Percentiles rank a stretch among this genome's conserved stretches.
Conservation (phyloP, 2,888 invertebrate species). For the Helicoverpa assulta region DNA sequence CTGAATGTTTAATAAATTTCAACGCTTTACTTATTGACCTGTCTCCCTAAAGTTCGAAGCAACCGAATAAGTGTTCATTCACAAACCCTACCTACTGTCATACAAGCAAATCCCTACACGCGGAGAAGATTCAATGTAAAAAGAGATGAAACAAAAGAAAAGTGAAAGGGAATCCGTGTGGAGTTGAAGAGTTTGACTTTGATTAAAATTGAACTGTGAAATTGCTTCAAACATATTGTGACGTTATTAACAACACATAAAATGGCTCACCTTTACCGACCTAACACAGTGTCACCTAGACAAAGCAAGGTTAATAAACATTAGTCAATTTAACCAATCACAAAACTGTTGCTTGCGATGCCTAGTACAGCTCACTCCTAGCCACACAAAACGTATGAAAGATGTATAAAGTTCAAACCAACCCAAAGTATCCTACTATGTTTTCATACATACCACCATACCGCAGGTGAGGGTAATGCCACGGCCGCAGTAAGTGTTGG, state of each 20-base stretch:
- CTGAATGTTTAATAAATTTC: slow-evolving; percentile 91
- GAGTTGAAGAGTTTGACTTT: slow-evolving; percentile 89
- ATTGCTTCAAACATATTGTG: slow-evolving; percentile 77
- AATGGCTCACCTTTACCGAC: slow-evolving; percentile 90
- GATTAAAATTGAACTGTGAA: slow-evolving; percentile 74
- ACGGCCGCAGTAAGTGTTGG: slow-evolving; percentile 99
- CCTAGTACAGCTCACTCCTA: slow-evolving; percentile 70
- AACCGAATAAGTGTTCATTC: slow-evolving; percentile 65
- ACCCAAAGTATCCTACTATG: slow-evolving; percentile 81
- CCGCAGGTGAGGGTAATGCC: slow-evolving; percentile 99
- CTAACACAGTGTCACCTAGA: slow-evolving; percentile 74
- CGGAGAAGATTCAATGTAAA: slow-evolving; percentile 63
- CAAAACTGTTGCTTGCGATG: slow-evolving; percentile 71
- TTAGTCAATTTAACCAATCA: slow-evolving; percentile 18
- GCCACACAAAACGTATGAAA: slow-evolving; percentile 65
- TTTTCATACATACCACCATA: slow-evolving; percentile 97
- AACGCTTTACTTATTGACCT: slow-evolving; percentile 80
- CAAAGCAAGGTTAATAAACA: slow-evolving; percentile 74
- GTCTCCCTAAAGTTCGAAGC: slow-evolving; percentile 63
- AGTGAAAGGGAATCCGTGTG: slow-evolving; percentile 66
- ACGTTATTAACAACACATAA: slow-evolving; percentile 82
- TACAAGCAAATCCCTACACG: slow-evolving; percentile 63
- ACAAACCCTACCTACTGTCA: slow-evolving; percentile 70
- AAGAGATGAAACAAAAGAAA: slow-evolving; percentile 73
- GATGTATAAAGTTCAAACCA: slow-evolving; percentile 68